Evolutionary conservation across 2,888 invertebrate species (phyloP).

Genomic region (Drosophila fungiperda): DNA sequence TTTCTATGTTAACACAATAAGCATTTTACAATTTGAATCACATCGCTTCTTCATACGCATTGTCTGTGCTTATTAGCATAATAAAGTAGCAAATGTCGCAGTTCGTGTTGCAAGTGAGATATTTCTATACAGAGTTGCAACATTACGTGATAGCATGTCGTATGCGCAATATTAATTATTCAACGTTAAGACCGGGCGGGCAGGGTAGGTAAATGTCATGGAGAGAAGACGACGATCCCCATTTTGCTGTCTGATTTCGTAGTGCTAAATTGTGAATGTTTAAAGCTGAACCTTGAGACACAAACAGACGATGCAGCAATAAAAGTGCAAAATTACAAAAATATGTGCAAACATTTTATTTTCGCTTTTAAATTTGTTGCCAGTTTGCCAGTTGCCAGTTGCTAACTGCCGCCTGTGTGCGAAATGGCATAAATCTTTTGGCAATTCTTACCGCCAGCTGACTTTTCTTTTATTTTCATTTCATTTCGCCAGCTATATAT

Average conservation of each 20-base stretch:
- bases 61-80: constrained; percentile 53
- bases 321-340: constrained; percentile 78
- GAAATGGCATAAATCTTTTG: constrained; percentile 69
- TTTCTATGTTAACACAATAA: not conserved
- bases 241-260: constrained; percentile 1
- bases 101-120: constrained; percentile 20
- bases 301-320: constrained; percentile 60
- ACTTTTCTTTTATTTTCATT: constrained; percentile 46
- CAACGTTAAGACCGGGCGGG: constrained; percentile 21
- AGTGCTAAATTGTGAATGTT: constrained; percentile 38
- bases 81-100: constrained; percentile 39
- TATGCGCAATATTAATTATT: constrained; percentile 78
- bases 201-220: constrained; percentile 17
- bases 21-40: constrained; percentile 11
- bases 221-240: not conserved
- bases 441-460: constrained; percentile 58
- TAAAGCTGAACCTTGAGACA: constrained; percentile 49
- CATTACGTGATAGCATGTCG: constrained; percentile 63
- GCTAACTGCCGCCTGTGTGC: constrained; percentile 19
- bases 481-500: constrained; percentile 37
- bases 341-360: constrained; percentile 78
- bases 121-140: constrained; percentile 32
- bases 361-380: constrained; percentile 65
- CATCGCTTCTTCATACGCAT: constrained; percentile 9
- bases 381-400: constrained; percentile 17